Evolutionary conservation across 37 sponge, comb jelly and placozoan species (phyloP), one percentile per base, ranked within the genome.

Genomic region (Aplysina aerophoba): DNA sequence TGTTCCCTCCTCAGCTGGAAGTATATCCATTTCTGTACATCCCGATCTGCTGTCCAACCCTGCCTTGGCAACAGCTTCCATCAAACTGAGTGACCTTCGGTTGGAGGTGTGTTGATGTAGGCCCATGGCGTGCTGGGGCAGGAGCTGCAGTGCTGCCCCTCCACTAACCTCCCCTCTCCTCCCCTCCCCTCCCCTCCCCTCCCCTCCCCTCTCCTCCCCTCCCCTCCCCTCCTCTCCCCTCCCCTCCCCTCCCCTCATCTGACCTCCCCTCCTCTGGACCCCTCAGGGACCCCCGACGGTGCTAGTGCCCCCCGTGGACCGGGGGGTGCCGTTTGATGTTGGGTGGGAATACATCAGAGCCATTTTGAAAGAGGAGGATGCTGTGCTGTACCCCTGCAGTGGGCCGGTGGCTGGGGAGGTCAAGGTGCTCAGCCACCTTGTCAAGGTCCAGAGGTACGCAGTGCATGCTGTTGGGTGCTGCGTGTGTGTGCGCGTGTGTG

Each of bases 361-460:
- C n/a, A 59, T 19, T 40, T 53, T 88, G 19, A 41, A 69, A 35
- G 82, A 41, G 24, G 65, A 82, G 11, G 83, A 82, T 63, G 83
- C 65, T 11, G n/a, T 5, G 21, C 0, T 35, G 13, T 63, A 41
- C 64, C 83, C 37, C 37, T 41, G 65, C 34, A 87, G 78, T 44
- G 86, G 88, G 27, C 59, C 59, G 22, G 79, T 53, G 8, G 27
- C 55, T 1, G 78, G 79, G 0, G 40, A 63, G 19, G 17, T 92
- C 1, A 86, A 86, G 53, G 40, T 92, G 59, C 56, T 88, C 36
- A 88, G 86, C 58, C 92, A 88, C 63, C 63, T 81, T 83, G 86
- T 92, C 67, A 87, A 80, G 71, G 80, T 91, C 24, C 81, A 87
- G 39, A 91, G 59, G 91, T 87, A 54, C 82, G 56, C 22, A 15